Base-by-base conservation (phyloP, 1,140 invertebrate genomes). In the Monochamus saltuarius region DNA sequence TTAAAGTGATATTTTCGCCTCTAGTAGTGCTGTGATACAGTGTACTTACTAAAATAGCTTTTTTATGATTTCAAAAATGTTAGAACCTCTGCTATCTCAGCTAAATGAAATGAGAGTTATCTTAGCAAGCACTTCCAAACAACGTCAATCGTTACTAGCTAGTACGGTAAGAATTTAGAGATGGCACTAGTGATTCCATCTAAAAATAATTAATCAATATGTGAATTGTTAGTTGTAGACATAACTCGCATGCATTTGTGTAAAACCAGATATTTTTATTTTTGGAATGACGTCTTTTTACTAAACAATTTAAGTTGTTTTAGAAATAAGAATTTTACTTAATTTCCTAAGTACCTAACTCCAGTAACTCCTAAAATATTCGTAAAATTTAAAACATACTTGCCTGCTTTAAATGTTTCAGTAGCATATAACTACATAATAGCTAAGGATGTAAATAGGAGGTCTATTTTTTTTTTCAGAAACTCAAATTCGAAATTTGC, bases 81-180 rank as follows among this genome's bases (percentile, higher is more conserved):
- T 91, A 67, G 84, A 88, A 76, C 85, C 88, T 36, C 83, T 90
- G n/a, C 77, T 84, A 73, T 82, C 87, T 73, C 76, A 83, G 61
- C 75, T 92, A 51, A 79, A 83, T 58, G 79, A 80, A 38, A 83
- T 89, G 71, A 84, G 85, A 69, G 85, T 94, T 59, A 79, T 95
- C 65, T 79, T 95, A 61, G 92, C 92, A 0, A 94, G 90, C 77
- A 82, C 85, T 22, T 94, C 92, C 4, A 90, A 91, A 2, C 82
- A 91, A 68, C 80, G 93, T 70, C 85, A 84, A 76, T 84, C 90
- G 76, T 84, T 95, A 50, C 80, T 95, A 0, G 81, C 86, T 76
- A 87, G 87, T 73, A 83, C 93, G 76, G 90, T 92, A 81, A 80
- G 79, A 29, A 29, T 6, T 29, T 3, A 29, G 6, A 76, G 67